A percentile compares a stretch with the other conserved stretches of the same genome.
Conservation (phyloP, 2,888 invertebrate species). For the Zeuzera pyrina region DNA sequence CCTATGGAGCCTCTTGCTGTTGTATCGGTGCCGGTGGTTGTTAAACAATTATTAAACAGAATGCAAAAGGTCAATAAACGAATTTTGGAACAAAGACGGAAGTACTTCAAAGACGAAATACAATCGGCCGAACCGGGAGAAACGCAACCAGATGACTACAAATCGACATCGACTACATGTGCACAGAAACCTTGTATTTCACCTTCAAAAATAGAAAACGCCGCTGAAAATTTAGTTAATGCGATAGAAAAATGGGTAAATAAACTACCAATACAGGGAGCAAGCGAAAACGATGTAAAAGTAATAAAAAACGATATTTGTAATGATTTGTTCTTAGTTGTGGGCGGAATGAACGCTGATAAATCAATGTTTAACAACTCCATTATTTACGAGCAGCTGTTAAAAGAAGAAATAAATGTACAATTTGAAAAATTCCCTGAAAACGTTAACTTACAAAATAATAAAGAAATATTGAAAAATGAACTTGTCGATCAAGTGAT, state of each 20-base stretch:
- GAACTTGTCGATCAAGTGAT: slow-evolving; percentile 28
- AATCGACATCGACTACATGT: too few relatives aligned
- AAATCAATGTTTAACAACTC: slow-evolving; percentile 31
- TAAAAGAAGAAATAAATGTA: slow-evolving; percentile 32
- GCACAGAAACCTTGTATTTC: not conserved
- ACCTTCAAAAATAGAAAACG: slow-evolving; percentile 9
- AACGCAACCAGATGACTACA: too few relatives aligned
- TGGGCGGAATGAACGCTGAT: slow-evolving; percentile 34
- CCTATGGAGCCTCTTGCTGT: slow-evolving; percentile 28
- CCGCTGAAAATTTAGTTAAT: slow-evolving; percentile 27
- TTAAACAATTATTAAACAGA: slow-evolving; percentile 35
- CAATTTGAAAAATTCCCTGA: slow-evolving; percentile 28
- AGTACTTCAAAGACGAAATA: not conserved
- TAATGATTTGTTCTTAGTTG: slow-evolving; percentile 34
- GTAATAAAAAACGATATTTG: slow-evolving; percentile 28
- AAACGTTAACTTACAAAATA: slow-evolving; percentile 20
- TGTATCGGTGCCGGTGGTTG: slow-evolving; percentile 24
- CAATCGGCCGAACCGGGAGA: too few relatives aligned
- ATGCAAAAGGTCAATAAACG: slow-evolving; percentile 24
- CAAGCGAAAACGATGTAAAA: slow-evolving; percentile 18
- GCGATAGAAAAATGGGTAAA: slow-evolving; percentile 41
- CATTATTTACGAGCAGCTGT: slow-evolving; percentile 26
- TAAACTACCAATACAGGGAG: slow-evolving; percentile 28
- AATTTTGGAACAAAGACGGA: not conserved
- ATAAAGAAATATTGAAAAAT: slow-evolving; percentile 25